Conservation (phyloP, 2,797 vertebrate species). For the Spheniscus humboldti region DNA sequence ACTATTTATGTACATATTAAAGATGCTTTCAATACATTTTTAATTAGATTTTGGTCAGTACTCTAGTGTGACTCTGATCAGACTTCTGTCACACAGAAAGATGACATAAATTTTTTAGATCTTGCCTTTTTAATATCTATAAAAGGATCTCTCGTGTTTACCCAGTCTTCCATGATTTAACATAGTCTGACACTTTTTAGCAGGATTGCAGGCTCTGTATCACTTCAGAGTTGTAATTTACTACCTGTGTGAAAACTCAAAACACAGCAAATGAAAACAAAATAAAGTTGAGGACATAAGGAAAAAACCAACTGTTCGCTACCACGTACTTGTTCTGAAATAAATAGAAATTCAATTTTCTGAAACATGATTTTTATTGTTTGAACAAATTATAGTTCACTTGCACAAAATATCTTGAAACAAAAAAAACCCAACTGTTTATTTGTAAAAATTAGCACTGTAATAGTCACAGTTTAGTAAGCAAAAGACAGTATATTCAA, state of each 20-base stretch:
- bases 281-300: not conserved
- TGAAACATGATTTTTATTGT: not conserved
- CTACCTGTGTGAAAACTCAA: constrained; percentile 7
- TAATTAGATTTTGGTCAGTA: not conserved
- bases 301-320: not conserved
- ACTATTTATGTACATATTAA: not conserved
- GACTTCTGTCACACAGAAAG: not conserved
- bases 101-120: constrained; percentile 29
- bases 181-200: constrained; percentile 28
- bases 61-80: not conserved
- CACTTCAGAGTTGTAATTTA: constrained; percentile 49
- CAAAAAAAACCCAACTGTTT: not conserved
- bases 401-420: not conserved
- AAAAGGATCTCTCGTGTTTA: not conserved
- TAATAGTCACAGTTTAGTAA: not conserved
- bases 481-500: not conserved
- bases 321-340: not conserved
- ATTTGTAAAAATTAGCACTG: not conserved
- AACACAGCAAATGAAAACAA: constrained; percentile 29
- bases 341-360: not conserved
- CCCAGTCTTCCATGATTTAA: constrained; percentile 25
- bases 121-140: constrained; percentile 34
- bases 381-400: not conserved
- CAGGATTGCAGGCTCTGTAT: not conserved
- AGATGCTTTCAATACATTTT: not conserved